A percentile compares a stretch with the other conserved stretches of the same genome.
phyloP scores from a whole-genome alignment of 2,797 vertebrate species.

The Falco concolor region DNA sequence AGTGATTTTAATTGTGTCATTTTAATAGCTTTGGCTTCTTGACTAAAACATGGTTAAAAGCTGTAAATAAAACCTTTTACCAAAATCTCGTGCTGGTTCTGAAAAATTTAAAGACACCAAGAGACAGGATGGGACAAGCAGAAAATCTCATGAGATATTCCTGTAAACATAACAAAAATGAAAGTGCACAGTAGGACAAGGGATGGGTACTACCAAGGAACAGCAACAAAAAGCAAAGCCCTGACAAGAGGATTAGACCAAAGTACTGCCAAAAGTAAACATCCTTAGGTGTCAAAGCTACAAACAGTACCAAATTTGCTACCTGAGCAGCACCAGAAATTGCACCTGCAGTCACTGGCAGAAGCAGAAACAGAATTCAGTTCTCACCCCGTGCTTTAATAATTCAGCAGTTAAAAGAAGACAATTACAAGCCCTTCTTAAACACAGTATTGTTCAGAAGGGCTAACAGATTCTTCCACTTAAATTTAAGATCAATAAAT shows the following conservation, averaged over 20 bases:
- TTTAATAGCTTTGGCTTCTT: neutral
- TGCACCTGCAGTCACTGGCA: neutral
- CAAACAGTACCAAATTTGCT: neutral
- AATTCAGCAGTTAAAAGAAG: neutral
- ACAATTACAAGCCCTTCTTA: neutral
- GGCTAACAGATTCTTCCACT: neutral
- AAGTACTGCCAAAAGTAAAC: neutral
- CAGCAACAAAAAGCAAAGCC: neutral
- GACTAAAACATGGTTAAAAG: neutral
- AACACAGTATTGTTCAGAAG: neutral
- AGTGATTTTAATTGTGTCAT: neutral
- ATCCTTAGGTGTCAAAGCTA: neutral
- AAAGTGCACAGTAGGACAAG: neutral
- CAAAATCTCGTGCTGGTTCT: neutral
- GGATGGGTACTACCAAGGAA: neutral
- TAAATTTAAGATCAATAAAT: neutral
- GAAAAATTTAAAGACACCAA: neutral
- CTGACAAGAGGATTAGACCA: neutral
- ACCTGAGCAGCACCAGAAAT: neutral
- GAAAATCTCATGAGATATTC: neutral
- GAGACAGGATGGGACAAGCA: neutral
- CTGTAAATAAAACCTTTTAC: neutral
- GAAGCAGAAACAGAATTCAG: neutral
- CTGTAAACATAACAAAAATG: neutral
- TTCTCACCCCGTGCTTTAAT: neutral